Base-by-base conservation (phyloP, 1,140 invertebrate species). In the Zaprionus gabonicus region DNA sequence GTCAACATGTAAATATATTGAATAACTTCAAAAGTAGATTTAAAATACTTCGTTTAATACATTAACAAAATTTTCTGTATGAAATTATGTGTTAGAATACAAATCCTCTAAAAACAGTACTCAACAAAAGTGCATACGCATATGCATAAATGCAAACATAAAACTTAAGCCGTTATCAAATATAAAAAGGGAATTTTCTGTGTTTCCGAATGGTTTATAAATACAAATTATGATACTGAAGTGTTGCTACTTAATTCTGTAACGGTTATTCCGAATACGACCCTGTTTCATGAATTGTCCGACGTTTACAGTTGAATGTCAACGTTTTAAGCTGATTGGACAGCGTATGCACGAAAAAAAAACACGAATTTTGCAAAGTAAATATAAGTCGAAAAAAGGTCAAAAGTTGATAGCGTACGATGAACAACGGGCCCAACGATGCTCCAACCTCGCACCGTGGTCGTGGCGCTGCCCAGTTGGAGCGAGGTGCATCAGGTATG, bases 361-460 rank as follows among this genome's bases (percentile, higher is more conserved):
- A 64, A 25, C 23, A 62, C 20, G 20, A 46, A 55, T 57, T 71
- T 57, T 46, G 62, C 57, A 53, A 66, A 71, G 41, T 23, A 64
- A 56, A 65, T 62, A 60, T 31, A 56, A 59, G 31, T 62, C 34
- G 20, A 15, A 17, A 2, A 10, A 59, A 49, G 20, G 23, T 13
- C 49, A 28, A 67, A 46, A 44, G 17, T 55, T 65, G 70, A 51
- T 36, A 53, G 57, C 44, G 13, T 55, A 58, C 38, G 56, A 87
- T 87, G 84, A 84, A 84, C 60, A 84, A 71, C 74, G 62, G 82
- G 46, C 78, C 67, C 41, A 88, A 84, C 55, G 84, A 87, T 73
- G 78, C 71, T 38, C 28, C 59, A 25, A 46, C 64, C 10, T 65
- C 60, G 25, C 81, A 78, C 23, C 72, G 71, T 27, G 76, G 65